These are phyloP conservation scores for Balanococcus diminutus DNA, from an alignment of 2,888 invertebrate species.

Conservation along the genomic window DNA sequence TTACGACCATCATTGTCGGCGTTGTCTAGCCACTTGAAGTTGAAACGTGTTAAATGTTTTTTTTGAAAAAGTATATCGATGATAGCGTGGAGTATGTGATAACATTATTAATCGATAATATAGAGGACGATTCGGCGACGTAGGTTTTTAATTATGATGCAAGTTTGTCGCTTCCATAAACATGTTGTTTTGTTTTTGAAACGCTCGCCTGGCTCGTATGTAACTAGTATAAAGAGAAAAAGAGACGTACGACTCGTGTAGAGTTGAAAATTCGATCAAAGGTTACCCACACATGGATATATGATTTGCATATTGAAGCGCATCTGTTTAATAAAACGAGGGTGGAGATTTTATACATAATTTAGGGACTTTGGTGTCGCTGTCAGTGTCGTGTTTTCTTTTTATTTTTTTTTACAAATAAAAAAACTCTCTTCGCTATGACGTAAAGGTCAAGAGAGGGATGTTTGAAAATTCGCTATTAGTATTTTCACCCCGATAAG, in stretches of 20 bases:
- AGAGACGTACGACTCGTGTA: background rate
- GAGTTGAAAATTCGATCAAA: constrained; percentile 30
- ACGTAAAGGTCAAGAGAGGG: background rate
- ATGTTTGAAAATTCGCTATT: background rate
- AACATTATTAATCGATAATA: constrained; percentile 27
- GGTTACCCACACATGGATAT: background rate
- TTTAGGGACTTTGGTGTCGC: background rate
- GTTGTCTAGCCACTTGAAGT: constrained; percentile 24
- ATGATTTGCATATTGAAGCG: constrained; percentile 15
- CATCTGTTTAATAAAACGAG: constrained; percentile 4
- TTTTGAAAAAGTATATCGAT: background rate
- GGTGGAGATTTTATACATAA: constrained; percentile 3
- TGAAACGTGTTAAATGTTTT: background rate
- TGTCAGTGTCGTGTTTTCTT: background rate
- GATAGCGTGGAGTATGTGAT: background rate
- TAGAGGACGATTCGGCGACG: background rate
- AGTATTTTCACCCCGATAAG: background rate
- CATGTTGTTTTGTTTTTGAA: constrained; percentile 30
- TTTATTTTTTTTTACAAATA: background rate
- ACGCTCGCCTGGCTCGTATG: no score
- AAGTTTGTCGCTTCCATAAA: constrained; percentile 34
- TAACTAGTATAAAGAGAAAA: background rate
- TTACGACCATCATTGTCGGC: background rate
- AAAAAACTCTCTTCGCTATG: background rate
- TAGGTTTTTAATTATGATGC: constrained; percentile 29